phyloP scores from a whole-genome alignment of 2,113 vertebrate species.

The Genyomyrus donnyi region DNA sequence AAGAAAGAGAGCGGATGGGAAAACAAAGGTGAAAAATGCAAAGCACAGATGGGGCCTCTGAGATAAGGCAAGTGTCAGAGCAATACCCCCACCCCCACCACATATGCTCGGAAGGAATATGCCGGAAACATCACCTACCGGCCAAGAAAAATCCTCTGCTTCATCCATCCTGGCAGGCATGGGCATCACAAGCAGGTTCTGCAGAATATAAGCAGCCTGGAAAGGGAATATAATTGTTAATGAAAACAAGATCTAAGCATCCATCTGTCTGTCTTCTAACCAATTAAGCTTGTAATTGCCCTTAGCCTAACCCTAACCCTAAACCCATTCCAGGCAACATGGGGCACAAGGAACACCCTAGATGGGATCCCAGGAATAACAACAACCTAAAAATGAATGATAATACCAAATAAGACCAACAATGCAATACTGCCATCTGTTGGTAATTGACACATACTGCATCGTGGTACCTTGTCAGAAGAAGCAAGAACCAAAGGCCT shows the following conservation, averaged over 20 bases:
- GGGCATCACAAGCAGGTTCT: constrained; percentile 90
- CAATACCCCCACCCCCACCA: not conserved
- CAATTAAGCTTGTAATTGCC: not conserved
- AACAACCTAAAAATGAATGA: not conserved
- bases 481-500: not conserved
- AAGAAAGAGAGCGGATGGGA: not conserved
- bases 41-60: not conserved
- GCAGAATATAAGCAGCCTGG: constrained; percentile 91
- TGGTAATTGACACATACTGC: constrained; percentile 48
- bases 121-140: constrained; percentile 65
- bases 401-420: constrained; percentile 28
- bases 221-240: constrained; percentile 24
- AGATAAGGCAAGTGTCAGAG: not conserved
- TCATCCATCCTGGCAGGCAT: constrained; percentile 72
- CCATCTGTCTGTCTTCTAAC: not conserved
- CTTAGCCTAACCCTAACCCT: not conserved
- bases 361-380: not conserved
- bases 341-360: not conserved
- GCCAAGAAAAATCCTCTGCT: constrained; percentile 73
- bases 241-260: not conserved
- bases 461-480: constrained; percentile 4
- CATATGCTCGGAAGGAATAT: constrained; percentile 37
- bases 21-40: not conserved
- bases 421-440: constrained; percentile 71
- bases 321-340: not conserved